Percentiles rank a stretch among this genome's conserved stretches.
Conservation (phyloP, 2,888 invertebrate genomes). For the Tyria jacobaeae region DNA sequence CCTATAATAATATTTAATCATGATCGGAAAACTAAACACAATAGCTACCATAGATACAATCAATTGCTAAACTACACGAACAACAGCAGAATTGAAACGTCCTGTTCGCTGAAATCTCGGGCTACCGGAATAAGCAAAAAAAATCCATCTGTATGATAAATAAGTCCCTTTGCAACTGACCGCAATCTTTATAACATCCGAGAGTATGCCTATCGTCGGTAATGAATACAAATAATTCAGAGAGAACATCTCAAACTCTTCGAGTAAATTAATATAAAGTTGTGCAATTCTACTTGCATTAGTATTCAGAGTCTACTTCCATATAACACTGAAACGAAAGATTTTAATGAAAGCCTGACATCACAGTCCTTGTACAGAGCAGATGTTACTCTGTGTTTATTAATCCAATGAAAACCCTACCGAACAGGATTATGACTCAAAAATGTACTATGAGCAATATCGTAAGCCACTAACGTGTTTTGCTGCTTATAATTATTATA, state of each 20-base stretch:
- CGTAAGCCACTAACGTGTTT: background rate
- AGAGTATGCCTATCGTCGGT: conserved; percentile 53
- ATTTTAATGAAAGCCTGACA: conserved; percentile 81
- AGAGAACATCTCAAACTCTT: conserved; percentile 72
- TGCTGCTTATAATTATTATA: too few species aligned
- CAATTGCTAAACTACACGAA: conserved; percentile 6
- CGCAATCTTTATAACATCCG: conserved; percentile 55
- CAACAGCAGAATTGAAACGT: conserved; percentile 20
- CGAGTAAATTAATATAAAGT: conserved; percentile 84
- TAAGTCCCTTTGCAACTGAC: conserved; percentile 55
- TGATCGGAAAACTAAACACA: background rate
- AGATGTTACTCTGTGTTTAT: conserved; percentile 32
- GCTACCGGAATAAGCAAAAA: conserved; percentile 41
- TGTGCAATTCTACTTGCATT: conserved; percentile 80
- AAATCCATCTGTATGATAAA: conserved; percentile 65
- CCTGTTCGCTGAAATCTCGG: conserved; percentile 24
- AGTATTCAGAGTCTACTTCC: conserved; percentile 79
- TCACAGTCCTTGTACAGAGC: conserved; percentile 59
- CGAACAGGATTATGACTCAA: background rate
- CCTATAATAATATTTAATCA: background rate
- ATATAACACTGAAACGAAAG: conserved; percentile 81
- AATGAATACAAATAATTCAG: conserved; percentile 82
- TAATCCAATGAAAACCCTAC: background rate
- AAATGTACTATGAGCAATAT: background rate
- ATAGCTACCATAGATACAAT: background rate